Percentiles rank a stretch among this genome's conserved stretches.
These are phyloP conservation scores for Megathymus violae DNA, from an alignment of 1,140 invertebrate genomes.

Conservation along the genomic window DNA sequence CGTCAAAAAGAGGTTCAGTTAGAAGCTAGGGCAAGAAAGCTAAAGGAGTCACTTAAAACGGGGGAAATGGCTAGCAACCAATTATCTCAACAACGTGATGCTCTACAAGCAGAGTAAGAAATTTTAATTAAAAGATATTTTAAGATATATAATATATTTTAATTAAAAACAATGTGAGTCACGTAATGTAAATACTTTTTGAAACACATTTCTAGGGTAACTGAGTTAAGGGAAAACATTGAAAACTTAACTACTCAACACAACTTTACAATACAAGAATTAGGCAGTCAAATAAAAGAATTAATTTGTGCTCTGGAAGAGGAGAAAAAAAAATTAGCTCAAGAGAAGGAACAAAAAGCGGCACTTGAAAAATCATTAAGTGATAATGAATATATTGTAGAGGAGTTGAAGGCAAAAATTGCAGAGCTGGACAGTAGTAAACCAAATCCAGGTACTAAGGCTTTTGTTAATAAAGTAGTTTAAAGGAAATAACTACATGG, in stretches of 20 bases:
- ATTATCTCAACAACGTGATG: conserved; percentile 65
- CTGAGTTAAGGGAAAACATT: conserved; percentile 64
- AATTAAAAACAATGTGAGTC: too few species aligned
- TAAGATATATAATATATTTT: too few species aligned
- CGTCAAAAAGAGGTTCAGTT: conserved; percentile 70
- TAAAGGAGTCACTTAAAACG: conserved; percentile 74
- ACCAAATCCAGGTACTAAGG: conserved; percentile 60
- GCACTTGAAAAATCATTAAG: conserved; percentile 44
- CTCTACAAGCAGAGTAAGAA: conserved; percentile 64
- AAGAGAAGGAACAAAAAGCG: conserved; percentile 51
- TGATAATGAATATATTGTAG: conserved; percentile 53
- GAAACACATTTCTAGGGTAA: conserved; percentile 45
- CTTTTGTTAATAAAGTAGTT: neutral
- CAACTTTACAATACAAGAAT: conserved; percentile 52
- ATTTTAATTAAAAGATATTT: too few species aligned
- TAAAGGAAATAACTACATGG: neutral
- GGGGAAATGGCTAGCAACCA: conserved; percentile 68
- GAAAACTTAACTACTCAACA: conserved; percentile 53
- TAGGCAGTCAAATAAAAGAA: conserved; percentile 61
- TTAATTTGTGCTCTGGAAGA: conserved; percentile 54
- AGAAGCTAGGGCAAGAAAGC: conserved; percentile 71
- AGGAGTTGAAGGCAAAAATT: conserved; percentile 63
- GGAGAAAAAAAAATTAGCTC: conserved; percentile 45
- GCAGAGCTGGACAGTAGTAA: conserved; percentile 61
- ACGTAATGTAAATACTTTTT: too few species aligned